Evolutionary conservation across 1,140 invertebrate genomes (phyloP), one percentile per base, ranked within the genome.

Genomic region (Philaenus spumarius): DNA sequence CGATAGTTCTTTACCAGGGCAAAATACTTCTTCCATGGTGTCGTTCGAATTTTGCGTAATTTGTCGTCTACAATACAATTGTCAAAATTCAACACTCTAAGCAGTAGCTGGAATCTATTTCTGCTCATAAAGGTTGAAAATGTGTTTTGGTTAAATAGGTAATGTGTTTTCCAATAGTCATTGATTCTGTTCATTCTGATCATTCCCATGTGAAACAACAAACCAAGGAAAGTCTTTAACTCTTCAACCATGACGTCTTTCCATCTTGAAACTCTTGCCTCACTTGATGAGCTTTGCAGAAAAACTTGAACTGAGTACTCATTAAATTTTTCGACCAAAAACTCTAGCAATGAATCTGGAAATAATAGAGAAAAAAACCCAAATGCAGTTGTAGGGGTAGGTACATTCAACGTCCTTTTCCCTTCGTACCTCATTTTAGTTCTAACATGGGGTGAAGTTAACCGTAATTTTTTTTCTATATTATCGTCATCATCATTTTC

Each of bases 1-100:
- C 9, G 30, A 62, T 7, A 71, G 42, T 30, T 69, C 47, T 61
- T 61, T 59, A 12, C 52, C 26, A 6, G 64, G 63, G n/a, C 34
- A 37, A 20, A 34, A 35, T 30, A 59, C 19, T 6, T 39, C 5
- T 7, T 20, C 9, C 23, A 55, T 43, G 11, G 17, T 43, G n/a
- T 55, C 11, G n/a, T 30, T 56, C n/a, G n/a, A 9, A 56, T 34
- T 56, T 56, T 56, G 3, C 15, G 14, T 7, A 56, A 15, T 2
- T 14, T 20, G 20, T 35, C n/a, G n/a, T 35, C 12, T 50, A 23
- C 22, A 34, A 19, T 24, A 11, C 23, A 39, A 20, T 39, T 19
- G 34, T 26, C 17, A 39, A 58, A 50, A 52, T 58, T 46, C 2
- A 59, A 26, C 9, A 4, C 14, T 2, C 23, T 19, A 2, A 53